These are phyloP conservation scores for Nematopogon swammerdamellus DNA, from an alignment of 2,888 invertebrate species.

Conservation along the genomic window DNA sequence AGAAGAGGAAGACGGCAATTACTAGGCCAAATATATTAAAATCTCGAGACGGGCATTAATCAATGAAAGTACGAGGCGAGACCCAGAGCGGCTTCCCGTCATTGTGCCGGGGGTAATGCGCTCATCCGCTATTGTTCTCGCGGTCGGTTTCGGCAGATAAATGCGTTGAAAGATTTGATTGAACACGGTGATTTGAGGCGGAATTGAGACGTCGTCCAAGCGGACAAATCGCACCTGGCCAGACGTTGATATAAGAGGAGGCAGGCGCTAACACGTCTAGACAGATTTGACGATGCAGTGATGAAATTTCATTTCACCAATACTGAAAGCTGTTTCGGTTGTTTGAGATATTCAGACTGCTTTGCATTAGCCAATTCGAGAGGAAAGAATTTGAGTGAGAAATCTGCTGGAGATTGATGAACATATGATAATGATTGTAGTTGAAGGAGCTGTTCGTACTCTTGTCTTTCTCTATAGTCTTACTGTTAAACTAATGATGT, in stretches of 20 bases:
- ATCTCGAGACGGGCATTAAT: slow-evolving; percentile 31
- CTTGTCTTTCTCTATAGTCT: too few relatives aligned
- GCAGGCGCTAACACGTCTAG: neutral
- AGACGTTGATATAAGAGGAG: too few relatives aligned
- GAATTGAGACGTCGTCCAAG: neutral
- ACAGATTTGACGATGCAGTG: too few relatives aligned
- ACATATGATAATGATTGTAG: too few relatives aligned
- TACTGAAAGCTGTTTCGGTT: too few relatives aligned
- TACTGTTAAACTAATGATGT: too few relatives aligned
- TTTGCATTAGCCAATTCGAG: too few relatives aligned
- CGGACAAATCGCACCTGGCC: neutral
- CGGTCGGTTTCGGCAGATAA: neutral
- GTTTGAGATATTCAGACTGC: too few relatives aligned
- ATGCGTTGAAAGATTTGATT: neutral
- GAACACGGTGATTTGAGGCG: neutral
- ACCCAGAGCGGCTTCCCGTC: slow-evolving; percentile 26
- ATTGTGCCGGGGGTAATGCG: slow-evolving; percentile 28
- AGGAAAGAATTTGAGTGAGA: too few relatives aligned
- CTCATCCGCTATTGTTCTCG: slow-evolving; percentile 24
- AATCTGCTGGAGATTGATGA: too few relatives aligned
- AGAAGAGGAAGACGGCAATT: slow-evolving; percentile 29
- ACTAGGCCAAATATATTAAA: slow-evolving; percentile 17
- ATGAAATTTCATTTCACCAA: too few relatives aligned
- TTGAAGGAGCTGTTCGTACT: too few relatives aligned
- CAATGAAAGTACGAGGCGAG: slow-evolving; percentile 29